Evolutionary conservation across 2,797 vertebrate species (phyloP), one percentile per base, ranked within the genome.

Genomic region (Dromococcyx pavoninus): DNA sequence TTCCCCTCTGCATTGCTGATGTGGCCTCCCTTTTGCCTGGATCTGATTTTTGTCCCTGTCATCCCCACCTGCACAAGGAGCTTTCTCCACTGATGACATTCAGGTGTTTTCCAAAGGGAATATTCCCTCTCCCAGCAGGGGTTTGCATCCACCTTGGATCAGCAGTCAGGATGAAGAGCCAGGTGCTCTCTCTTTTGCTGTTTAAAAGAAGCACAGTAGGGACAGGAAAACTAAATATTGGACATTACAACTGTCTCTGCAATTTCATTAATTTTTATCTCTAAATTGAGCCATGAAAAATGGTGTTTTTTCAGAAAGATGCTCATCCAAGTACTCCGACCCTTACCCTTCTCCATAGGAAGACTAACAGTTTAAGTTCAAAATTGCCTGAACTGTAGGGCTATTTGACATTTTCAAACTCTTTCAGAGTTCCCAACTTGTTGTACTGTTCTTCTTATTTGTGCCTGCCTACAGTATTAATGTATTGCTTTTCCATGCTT

Each of bases 361-460:
- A 78, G 62, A 66, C 13, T 12, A 73, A 64, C 44, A 62, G 12
- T 44, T 74, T 33, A 46, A 67, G 48, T 58, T 50, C 61, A 66
- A 32, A 60, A 87, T 43, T 60, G 39, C 15, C 27, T 57, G 65
- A 57, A 24, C 32, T 7, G 23, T 17, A 74, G 48, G 57, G 39
- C 39, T 72, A 43, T 43, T 46, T 89, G 90, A 76, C 11, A 22
- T 83, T 94, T 94, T 69, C 56, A 46, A 60, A 22, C 13, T 43
- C 3, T 66, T 89, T 25, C 25, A 30, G 28, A 23, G 79, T 28
- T 91, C 41, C 56, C 7, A 24, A 53, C 32, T 89, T 76, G 21
- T 74, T 91, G 87, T 44, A 90, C 93, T 74, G 95, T 94, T 92
- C 77, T 78, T 28, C 92, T 97, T 91, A 48, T n/a, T 9, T 60